Conservation (phyloP, 2,888 invertebrate species). For the Drosophila mimica region DNA sequence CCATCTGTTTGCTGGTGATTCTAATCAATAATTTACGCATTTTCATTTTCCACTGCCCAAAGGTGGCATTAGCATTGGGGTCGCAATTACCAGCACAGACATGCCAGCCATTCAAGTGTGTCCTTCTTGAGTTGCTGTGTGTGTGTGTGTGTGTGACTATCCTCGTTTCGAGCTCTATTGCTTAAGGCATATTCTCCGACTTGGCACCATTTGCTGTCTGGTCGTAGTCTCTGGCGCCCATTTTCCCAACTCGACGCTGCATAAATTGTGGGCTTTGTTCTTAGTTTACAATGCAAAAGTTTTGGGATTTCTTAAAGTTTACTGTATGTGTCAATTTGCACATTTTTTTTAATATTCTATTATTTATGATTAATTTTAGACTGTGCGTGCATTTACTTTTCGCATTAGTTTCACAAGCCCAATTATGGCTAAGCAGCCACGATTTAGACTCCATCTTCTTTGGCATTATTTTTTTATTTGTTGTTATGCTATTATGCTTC, state of each 20-base stretch:
- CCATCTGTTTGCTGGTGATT: constrained; percentile 66
- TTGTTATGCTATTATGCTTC: constrained; percentile 62
- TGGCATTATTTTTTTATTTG: constrained; percentile 12
- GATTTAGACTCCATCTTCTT: constrained; percentile 34
- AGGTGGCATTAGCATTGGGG: constrained; percentile 74
- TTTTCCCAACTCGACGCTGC: constrained; percentile 68
- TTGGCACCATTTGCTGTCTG: constrained; percentile 31
- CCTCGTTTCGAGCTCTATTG: constrained; percentile 17
- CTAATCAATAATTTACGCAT: constrained; percentile 80
- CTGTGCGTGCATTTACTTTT: constrained; percentile 15
- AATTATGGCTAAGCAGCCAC: constrained; percentile 69
- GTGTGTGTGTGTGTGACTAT: constrained; percentile 21
- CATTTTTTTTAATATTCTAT: constrained; percentile 49
- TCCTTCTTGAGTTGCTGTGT: constrained; percentile 27
- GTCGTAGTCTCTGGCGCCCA: constrained; percentile 59
- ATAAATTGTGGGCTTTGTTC: constrained; percentile 60
- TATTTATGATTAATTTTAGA: constrained; percentile 58
- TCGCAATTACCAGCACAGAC: constrained; percentile 70
- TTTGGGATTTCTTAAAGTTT: constrained; percentile 42
- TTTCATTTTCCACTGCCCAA: constrained; percentile 71
- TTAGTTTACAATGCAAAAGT: constrained; percentile 55
- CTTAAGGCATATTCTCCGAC: constrained; percentile 23
- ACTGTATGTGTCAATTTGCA: constrained; percentile 59
- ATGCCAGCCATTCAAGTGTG: constrained; percentile 70
- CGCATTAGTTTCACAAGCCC: constrained; percentile 45